Evolutionary conservation across 1,140 invertebrate genomes (phyloP).

Genomic region (Drosophila lowei): DNA sequence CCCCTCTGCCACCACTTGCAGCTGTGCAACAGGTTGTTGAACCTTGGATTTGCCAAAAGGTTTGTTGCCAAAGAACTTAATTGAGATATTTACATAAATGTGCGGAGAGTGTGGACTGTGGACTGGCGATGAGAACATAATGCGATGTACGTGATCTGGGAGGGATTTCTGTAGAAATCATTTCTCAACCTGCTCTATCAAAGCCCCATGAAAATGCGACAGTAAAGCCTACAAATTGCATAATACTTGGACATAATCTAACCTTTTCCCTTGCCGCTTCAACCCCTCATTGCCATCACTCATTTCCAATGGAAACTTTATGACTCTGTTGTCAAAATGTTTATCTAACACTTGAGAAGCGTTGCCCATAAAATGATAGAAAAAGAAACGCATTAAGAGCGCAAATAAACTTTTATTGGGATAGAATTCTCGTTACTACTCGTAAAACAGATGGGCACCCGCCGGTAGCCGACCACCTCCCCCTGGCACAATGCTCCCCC

Average conservation of each 20-base stretch:
- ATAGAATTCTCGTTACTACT: conserved; percentile 48
- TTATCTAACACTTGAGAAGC: conserved; percentile 72
- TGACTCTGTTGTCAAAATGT: conserved; percentile 71
- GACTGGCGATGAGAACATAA: background rate
- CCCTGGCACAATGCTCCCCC: background rate
- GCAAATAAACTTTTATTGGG: conserved; percentile 68
- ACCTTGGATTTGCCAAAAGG: conserved; percentile 47
- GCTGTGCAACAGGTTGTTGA: conserved; percentile 77
- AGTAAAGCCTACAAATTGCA: conserved; percentile 31
- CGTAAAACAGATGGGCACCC: conserved; percentile 51
- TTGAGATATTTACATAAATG: conserved; percentile 21
- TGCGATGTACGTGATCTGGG: conserved; percentile 19
- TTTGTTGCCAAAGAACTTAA: conserved; percentile 17
- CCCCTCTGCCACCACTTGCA: conserved; percentile 7
- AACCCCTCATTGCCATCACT: background rate
- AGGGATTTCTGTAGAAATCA: background rate
- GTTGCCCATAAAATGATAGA: conserved; percentile 60
- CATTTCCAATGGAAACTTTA: conserved; percentile 47
- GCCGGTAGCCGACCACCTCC: background rate
- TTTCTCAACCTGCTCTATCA: no score
- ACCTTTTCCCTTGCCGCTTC: conserved; percentile 8
- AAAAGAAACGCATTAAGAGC: conserved; percentile 51
- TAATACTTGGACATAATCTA: conserved; percentile 9
- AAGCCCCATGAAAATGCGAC: no score
- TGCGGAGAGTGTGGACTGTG: background rate